Evolutionary conservation across 2,113 vertebrate species (phyloP).

Genomic region (Leucopsar rothschildi): DNA sequence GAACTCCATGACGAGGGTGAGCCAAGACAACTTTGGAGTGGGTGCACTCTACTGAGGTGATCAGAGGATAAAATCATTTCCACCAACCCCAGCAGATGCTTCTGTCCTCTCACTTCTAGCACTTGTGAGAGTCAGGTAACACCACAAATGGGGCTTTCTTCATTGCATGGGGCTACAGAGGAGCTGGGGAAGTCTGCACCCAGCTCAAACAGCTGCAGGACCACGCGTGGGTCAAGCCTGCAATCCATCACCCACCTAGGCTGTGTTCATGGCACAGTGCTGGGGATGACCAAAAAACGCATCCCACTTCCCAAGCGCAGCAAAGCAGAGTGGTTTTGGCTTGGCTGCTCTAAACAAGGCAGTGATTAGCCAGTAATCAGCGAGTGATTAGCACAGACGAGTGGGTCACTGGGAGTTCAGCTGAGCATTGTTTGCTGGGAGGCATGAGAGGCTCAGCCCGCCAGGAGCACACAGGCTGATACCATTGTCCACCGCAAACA

Average conservation of each 20-base stretch:
- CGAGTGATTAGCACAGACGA: constrained; percentile 70
- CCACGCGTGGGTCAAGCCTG: background rate
- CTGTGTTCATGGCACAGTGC: background rate
- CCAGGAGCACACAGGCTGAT: background rate
- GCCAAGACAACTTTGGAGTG: background rate
- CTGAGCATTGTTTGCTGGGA: constrained; percentile 43
- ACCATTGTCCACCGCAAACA: background rate
- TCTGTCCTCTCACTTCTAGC: rapidly evolving
- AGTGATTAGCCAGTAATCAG: constrained; percentile 78
- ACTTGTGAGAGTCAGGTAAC: background rate
- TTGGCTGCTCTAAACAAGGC: constrained; percentile 68
- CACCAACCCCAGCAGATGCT: rapidly evolving
- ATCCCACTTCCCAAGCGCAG: constrained; percentile 47
- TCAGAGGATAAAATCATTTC: background rate
- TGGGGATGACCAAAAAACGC: background rate
- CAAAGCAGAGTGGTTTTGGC: constrained; percentile 69
- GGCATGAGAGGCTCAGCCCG: constrained; percentile 21
- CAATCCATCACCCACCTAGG: background rate
- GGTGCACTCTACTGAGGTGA: rapidly evolving
- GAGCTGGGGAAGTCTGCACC: background rate
- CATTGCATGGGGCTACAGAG: background rate
- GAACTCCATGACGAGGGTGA: background rate
- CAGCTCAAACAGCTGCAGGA: background rate
- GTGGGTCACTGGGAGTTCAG: constrained; percentile 74
- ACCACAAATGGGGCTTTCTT: background rate